A percentile compares a stretch with the other conserved stretches of the same genome.
Evolutionary conservation across 92 coral and sea anemone species (phyloP).

Genomic region (Porites lobata): DNA sequence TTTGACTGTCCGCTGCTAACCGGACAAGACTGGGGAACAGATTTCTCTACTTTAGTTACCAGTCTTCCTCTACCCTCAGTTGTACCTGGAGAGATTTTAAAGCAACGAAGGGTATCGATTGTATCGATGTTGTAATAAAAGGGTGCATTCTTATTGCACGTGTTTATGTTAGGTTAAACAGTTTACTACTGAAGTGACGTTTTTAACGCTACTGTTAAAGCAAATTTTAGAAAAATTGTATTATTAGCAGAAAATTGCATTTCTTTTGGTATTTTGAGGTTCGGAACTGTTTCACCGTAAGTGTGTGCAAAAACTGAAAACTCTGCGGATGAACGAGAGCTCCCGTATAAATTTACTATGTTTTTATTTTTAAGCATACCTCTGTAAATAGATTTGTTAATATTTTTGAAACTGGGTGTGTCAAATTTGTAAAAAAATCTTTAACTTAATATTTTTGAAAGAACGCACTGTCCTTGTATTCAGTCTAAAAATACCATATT

Average conservation of each 20-base stretch:
- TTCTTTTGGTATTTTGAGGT: too few relatives aligned
- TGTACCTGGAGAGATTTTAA: slow-evolving; percentile 45
- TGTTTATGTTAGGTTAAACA: not conserved
- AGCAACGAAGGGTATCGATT: slow-evolving; percentile 63
- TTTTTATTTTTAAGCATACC: not conserved
- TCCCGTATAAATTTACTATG: not conserved
- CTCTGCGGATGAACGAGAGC: not conserved
- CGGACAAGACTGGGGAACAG: slow-evolving; percentile 26
- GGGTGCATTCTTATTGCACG: not conserved
- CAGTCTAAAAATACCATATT: not conserved
- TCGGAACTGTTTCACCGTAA: too few relatives aligned
- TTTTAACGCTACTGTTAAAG: too few relatives aligned
- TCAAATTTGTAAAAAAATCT: not conserved
- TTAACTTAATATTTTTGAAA: not conserved
- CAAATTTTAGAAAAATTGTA: too few relatives aligned
- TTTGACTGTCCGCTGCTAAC: slow-evolving; percentile 78
- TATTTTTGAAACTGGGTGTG: not conserved
- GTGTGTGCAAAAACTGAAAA: too few relatives aligned
- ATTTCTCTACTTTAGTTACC: slow-evolving; percentile 43
- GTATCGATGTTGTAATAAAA: not conserved
- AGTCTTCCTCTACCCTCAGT: slow-evolving; percentile 67
- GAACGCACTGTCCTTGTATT: not conserved
- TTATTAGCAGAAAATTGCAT: too few relatives aligned
- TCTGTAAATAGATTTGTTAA: not conserved
- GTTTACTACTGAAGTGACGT: not conserved